Conservation (phyloP, 2,797 vertebrate species). For the Characodon lateralis region DNA sequence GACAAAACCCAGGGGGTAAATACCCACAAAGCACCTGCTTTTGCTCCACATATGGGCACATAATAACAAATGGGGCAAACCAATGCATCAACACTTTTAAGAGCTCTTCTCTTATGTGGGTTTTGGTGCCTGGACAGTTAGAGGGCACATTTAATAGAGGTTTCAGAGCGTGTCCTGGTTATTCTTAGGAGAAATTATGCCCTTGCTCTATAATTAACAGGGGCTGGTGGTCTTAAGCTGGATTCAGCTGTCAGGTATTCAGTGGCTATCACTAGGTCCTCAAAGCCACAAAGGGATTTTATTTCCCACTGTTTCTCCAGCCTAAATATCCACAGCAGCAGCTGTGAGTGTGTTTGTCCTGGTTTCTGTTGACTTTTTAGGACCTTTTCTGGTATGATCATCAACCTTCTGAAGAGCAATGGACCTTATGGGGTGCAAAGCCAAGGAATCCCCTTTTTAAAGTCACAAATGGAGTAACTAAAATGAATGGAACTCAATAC, state of each 20-base stretch:
- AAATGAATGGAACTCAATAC: not conserved
- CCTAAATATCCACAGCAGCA: constrained; percentile 46
- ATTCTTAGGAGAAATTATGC: constrained; percentile 9
- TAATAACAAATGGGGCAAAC: constrained; percentile 17
- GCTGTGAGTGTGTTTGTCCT: constrained; percentile 23
- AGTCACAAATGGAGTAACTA: not conserved
- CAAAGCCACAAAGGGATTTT: constrained; percentile 50
- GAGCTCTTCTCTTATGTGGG: constrained; percentile 14
- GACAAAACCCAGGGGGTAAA: constrained; percentile 14
- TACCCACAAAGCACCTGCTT: not conserved
- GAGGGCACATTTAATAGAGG: constrained; percentile 14
- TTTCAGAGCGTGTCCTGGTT: constrained; percentile 17
- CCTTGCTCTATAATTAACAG: constrained; percentile 22
- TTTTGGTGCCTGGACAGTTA: constrained; percentile 17
- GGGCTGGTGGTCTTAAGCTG: constrained; percentile 22
- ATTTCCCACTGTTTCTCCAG: constrained; percentile 50
- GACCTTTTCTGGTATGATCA: not conserved
- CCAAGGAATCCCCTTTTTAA: not conserved
- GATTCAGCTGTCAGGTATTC: constrained; percentile 62
- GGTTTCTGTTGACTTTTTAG: not conserved
- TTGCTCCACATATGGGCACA: not conserved
- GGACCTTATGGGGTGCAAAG: not conserved
- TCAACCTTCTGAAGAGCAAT: not conserved
- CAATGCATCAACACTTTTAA: not conserved
- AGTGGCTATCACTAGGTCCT: constrained; percentile 47